Evolutionary conservation across 2,113 vertebrate genomes (phyloP).

Genomic region (Aegithalos caudatus): DNA sequence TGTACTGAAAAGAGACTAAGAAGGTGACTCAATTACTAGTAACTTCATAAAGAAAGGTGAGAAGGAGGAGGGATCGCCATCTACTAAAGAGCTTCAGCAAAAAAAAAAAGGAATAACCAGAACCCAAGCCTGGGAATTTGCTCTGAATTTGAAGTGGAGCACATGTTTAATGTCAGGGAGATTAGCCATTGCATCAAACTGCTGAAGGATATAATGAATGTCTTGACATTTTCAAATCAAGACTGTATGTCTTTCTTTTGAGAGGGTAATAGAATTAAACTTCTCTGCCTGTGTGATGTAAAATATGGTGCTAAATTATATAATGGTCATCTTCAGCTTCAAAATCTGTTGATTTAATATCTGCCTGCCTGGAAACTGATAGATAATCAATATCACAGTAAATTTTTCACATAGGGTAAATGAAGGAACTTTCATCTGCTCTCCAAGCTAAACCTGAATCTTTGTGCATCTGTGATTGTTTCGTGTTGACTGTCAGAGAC

Average conservation of each 20-base stretch:
- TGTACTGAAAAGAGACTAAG: not conserved
- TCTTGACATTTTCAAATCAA: slow-evolving; percentile 51
- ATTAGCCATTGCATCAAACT: slow-evolving; percentile 34
- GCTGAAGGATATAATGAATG: slow-evolving; percentile 17
- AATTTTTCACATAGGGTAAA: not conserved
- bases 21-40: not conserved
- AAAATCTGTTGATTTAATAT: slow-evolving; percentile 30
- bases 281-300: not conserved
- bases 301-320: not conserved
- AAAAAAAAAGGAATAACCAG: not conserved
- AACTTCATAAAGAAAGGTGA: not conserved
- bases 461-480: not conserved
- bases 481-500: not conserved
- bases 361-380: not conserved
- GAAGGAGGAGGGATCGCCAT: not conserved
- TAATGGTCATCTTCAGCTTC: not conserved
- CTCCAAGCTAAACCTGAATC: not conserved
- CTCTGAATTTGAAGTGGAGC: not conserved
- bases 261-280: slow-evolving; percentile 22
- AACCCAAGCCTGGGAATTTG: not conserved
- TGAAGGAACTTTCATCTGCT: not conserved
- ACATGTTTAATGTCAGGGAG: slow-evolving; percentile 34
- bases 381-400: not conserved
- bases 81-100: not conserved
- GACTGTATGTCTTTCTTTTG: slow-evolving; percentile 16